Percentiles rank a stretch among this genome's conserved stretches.
phyloP scores from a whole-genome alignment of 64 coral and sea anemone genomes.

The Montipora foliosa region DNA sequence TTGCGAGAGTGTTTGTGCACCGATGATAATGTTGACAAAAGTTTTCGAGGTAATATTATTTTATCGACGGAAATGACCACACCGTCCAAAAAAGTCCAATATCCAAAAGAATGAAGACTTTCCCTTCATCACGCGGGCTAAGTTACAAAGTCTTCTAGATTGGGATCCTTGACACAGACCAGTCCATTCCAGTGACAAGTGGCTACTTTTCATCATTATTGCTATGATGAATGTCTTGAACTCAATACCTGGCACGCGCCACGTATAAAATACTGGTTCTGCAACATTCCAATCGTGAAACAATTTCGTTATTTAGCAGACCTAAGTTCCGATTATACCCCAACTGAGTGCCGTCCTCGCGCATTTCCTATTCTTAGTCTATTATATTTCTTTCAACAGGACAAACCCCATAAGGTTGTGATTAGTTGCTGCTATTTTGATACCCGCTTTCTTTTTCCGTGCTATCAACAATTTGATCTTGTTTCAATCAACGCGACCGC shows the following conservation, averaged over 20 bases:
- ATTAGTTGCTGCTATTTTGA: constrained; percentile 37
- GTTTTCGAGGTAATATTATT: too few species aligned
- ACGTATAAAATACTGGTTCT: neutral
- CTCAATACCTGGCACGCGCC: neutral
- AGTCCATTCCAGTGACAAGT: too few species aligned
- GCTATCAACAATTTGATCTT: constrained; percentile 57
- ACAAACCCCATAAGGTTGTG: neutral
- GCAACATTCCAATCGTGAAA: neutral
- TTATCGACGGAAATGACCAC: too few species aligned
- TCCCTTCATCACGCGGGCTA: too few species aligned
- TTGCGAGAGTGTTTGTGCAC: neutral
- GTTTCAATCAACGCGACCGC: constrained; percentile 37
- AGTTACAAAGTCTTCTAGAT: too few species aligned
- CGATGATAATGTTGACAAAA: too few species aligned
- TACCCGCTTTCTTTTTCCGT: neutral
- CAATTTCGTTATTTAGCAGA: neutral
- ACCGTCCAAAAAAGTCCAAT: too few species aligned
- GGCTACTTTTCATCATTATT: too few species aligned
- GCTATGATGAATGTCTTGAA: too few species aligned
- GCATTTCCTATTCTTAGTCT: constrained; percentile 34
- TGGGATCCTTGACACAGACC: too few species aligned
- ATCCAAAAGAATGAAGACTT: too few species aligned
- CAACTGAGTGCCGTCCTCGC: neutral
- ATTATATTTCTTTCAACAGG: constrained; percentile 6
- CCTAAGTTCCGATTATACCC: neutral